Evolutionary conservation across 1,140 invertebrate genomes (phyloP).

Genomic region (Ostrea edulis): DNA sequence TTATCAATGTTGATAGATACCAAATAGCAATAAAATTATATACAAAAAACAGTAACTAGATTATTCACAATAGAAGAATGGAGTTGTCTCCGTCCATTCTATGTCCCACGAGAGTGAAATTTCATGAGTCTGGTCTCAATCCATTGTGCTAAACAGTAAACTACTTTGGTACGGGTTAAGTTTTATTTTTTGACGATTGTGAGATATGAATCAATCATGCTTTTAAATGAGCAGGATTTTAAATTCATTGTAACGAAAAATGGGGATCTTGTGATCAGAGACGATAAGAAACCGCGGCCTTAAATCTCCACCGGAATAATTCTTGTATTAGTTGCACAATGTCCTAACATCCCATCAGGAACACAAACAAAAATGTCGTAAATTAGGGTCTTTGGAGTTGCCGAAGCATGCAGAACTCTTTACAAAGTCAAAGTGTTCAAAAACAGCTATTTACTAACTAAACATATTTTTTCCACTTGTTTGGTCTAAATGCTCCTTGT

Average conservation of each 20-base stretch:
- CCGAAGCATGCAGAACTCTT: neutral
- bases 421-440: conserved; percentile 13
- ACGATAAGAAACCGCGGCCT: conserved; percentile 3
- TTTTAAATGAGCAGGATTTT: conserved; percentile 25
- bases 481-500: neutral
- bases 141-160: neutral
- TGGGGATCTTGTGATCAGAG: conserved; percentile 1
- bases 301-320: neutral
- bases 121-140: neutral
- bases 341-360: neutral
- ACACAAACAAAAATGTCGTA: neutral
- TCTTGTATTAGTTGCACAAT: conserved; percentile 25
- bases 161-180: neutral
- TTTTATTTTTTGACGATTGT: conserved; percentile 35
- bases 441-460: neutral
- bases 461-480: neutral
- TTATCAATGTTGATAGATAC: too few species aligned
- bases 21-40: too few species aligned
- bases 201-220: conserved; percentile 17
- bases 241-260: conserved; percentile 26
- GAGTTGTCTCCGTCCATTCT: neutral
- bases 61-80: neutral
- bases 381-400: neutral
- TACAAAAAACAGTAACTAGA: neutral
- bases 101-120: conserved; percentile 16